A percentile compares a stretch with the other conserved stretches of the same genome.
Conservation (phyloP, 2,113 vertebrate species). For the Platycercus adscitus region DNA sequence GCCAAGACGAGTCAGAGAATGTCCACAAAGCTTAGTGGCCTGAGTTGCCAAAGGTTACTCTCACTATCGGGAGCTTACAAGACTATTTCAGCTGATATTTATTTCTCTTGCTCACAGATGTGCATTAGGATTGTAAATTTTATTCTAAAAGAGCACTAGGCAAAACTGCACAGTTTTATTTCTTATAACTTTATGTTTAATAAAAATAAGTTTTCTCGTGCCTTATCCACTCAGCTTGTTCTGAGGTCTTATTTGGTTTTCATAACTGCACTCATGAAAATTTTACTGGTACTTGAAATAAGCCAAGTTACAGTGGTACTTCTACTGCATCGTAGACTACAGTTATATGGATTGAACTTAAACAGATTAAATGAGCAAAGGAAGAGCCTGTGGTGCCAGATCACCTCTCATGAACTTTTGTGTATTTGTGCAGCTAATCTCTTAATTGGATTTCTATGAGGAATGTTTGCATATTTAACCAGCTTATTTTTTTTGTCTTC, state of each 20-base stretch:
- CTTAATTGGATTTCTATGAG: slow-evolving; percentile 37
- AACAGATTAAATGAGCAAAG: slow-evolving; percentile 25
- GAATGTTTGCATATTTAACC: slow-evolving; percentile 12
- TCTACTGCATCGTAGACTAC: neutral
- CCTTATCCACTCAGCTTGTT: neutral
- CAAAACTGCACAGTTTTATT: neutral
- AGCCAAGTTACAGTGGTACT: neutral
- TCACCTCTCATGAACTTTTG: slow-evolving; percentile 20
- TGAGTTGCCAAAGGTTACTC: neutral
- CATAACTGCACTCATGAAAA: neutral
- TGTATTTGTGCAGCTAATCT: slow-evolving; percentile 34
- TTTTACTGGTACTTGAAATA: neutral
- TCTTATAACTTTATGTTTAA: neutral
- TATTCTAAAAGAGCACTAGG: neutral
- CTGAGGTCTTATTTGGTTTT: neutral
- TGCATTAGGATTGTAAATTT: neutral
- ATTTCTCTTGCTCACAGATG: neutral
- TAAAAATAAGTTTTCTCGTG: neutral
- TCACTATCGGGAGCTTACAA: neutral
- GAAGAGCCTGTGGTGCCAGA: neutral
- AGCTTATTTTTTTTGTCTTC: neutral
- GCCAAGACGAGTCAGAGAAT: neutral
- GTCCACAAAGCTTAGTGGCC: neutral
- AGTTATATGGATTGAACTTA: neutral
- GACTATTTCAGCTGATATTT: neutral